These are phyloP conservation scores for Monomorium pharaonis DNA, from an alignment of 1,140 invertebrate genomes.

Conservation along the genomic window DNA sequence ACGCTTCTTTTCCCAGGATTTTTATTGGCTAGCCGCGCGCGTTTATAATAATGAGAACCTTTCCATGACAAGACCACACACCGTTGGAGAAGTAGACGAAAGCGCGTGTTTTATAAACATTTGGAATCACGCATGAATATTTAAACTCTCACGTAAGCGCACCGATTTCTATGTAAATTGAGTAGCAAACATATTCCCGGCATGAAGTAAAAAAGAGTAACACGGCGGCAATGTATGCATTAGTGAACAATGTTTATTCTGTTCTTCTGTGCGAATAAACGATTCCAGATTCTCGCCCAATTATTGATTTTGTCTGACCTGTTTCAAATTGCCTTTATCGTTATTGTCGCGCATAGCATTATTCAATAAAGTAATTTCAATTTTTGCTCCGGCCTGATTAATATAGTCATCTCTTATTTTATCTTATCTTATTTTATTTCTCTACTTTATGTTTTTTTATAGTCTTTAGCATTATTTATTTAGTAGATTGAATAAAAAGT, in stretches of 20 bases:
- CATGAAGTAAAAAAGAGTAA: constrained; percentile 33
- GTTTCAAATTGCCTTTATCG: constrained; percentile 24
- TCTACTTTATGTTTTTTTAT: too few relatives aligned
- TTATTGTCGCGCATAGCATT: neutral
- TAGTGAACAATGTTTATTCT: constrained; percentile 53
- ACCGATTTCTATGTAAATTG: constrained; percentile 54
- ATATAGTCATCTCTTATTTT: neutral
- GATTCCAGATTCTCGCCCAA: constrained; percentile 33
- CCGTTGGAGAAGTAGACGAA: neutral
- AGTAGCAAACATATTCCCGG: constrained; percentile 31
- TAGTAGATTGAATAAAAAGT: neutral
- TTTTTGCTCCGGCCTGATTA: constrained; percentile 21
- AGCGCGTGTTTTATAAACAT: constrained; percentile 38
- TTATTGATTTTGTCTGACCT: constrained; percentile 57
- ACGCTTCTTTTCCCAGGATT: neutral
- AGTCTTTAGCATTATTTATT: neutral
- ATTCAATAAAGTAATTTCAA: constrained; percentile 33
- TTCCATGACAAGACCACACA: neutral
- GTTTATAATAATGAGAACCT: neutral
- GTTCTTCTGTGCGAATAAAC: constrained; percentile 31
- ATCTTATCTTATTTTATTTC: neutral
- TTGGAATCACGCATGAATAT: constrained; percentile 43
- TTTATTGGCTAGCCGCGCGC: neutral
- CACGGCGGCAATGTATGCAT: constrained; percentile 28
- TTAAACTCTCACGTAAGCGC: constrained; percentile 27